Base-by-base conservation (phyloP, 2,888 invertebrate species). In the Eristalinus sepulchralis region DNA sequence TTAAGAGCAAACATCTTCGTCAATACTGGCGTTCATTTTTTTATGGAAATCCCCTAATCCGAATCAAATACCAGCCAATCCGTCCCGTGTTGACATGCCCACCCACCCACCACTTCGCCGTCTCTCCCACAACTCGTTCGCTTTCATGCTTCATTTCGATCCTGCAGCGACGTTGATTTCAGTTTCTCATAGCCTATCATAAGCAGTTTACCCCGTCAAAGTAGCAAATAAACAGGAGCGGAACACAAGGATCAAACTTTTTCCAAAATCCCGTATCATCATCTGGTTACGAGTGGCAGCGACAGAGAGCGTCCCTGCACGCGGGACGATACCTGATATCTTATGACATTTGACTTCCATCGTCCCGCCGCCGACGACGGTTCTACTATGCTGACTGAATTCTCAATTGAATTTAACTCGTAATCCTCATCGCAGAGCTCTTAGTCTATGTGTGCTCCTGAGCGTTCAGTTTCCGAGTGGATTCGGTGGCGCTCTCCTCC, bases 401-500 rank as follows among this genome's bases (percentile, higher is more conserved):
- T 82, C 72, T 82, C 77, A 77, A 85, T 82, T 85, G 85, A 85
- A 85, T 85, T 81, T 81, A 72, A 34, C 76, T 77, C 67, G 72
- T 80, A 71, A 59, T 77, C 72, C 81, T 22, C 73, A 63, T 72
- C 55, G 53, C 55, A 13, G 62, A 64, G 81, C 76, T 85, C 72
- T 85, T 80, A 84, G 70, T 60, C 62, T 75, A 63, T 68, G 59
- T 57, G 27, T 57, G 22, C 20, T 11, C 31, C 22, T 6, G 31
- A 62, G 33, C 20, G 2, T 34, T 20, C 33, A 20, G 31, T 34
- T 57, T 34, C 31, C 60, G 76, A 76, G 55, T 71, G 31, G 31
- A 10, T 57, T 53, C 60, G 66, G 80, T 71, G 55, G 60, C 31
- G 36, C 53, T 53, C 59, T 34, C 66, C 17, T 59, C 59, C 39